These are phyloP conservation scores for Alviniconcha marisindica DNA, from an alignment of 1,140 invertebrate genomes.

Conservation along the genomic window DNA sequence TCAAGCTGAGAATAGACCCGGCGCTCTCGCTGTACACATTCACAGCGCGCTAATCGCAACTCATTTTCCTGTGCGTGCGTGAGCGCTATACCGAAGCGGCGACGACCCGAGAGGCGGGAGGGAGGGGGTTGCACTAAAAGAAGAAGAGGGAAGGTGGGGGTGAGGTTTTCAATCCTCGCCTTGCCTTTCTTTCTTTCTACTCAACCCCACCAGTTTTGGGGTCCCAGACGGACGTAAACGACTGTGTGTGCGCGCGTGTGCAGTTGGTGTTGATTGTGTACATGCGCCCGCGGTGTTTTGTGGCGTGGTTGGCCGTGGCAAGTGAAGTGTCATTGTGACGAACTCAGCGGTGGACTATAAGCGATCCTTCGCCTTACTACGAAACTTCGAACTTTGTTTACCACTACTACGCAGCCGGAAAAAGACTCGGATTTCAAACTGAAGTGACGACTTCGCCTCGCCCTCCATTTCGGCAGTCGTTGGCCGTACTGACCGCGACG, in stretches of 20 bases:
- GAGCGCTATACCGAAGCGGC: constrained; percentile 16
- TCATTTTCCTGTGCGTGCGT: constrained; percentile 20
- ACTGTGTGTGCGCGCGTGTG: constrained; percentile 34
- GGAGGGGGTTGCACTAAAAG: neutral
- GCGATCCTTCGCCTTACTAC: no score
- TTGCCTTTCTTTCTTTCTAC: constrained; percentile 27
- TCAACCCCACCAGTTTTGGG: constrained; percentile 2
- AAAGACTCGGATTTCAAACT: no score
- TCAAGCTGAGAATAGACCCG: neutral
- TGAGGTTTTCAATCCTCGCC: constrained; percentile 21
- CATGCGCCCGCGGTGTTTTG: constrained; percentile 39
- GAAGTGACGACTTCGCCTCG: no score
- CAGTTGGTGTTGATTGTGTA: constrained; percentile 38
- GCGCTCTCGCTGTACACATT: neutral
- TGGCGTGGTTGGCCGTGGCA: neutral
- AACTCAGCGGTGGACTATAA: neutral
- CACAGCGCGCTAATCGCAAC: constrained; percentile 8
- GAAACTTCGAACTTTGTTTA: no score
- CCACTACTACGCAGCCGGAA: neutral
- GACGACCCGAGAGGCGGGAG: neutral
- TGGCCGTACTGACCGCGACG: neutral
- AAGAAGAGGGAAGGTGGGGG: neutral
- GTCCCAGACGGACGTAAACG: constrained; percentile 40
- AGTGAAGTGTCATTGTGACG: neutral
- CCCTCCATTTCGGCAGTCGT: no score